phyloP scores from a whole-genome alignment of 1,140 invertebrate genomes.

The Papilio dardanus region DNA sequence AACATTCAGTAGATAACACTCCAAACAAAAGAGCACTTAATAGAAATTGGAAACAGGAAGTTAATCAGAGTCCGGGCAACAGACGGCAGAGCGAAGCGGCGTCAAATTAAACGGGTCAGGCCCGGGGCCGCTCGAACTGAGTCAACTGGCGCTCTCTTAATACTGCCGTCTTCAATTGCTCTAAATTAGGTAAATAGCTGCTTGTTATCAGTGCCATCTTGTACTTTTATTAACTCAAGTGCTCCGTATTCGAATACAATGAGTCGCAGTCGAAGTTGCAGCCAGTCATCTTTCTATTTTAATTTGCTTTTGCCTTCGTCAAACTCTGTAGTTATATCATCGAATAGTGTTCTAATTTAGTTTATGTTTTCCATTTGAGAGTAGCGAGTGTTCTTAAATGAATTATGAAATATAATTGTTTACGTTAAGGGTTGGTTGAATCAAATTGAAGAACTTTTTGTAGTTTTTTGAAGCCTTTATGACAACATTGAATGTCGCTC shows the following conservation, averaged over 20 bases:
- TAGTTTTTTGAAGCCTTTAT: too few relatives aligned
- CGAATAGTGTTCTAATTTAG: conserved; percentile 1
- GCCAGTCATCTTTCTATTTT: conserved; percentile 29
- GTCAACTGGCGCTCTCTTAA: conserved; percentile 30
- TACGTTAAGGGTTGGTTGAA: too few relatives aligned
- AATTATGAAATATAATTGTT: too few relatives aligned
- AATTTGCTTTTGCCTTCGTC: conserved; percentile 34
- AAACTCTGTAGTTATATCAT: conserved; percentile 29
- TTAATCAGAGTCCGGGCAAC: conserved; percentile 69
- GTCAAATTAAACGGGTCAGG: conserved; percentile 72
- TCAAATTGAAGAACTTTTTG: too few relatives aligned
- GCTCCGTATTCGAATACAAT: conserved; percentile 35
- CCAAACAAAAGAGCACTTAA: conserved; percentile 65
- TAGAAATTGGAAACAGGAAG: conserved; percentile 77
- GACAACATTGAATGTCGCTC: too few relatives aligned
- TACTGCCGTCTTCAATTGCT: conserved; percentile 61
- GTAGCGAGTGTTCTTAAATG: neutral
- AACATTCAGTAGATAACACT: conserved; percentile 41
- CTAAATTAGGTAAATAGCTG: conserved; percentile 70
- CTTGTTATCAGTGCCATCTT: conserved; percentile 52
- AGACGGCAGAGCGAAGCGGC: conserved; percentile 57
- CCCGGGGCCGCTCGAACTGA: conserved; percentile 45
- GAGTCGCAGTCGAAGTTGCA: conserved; percentile 20
- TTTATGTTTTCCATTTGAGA: neutral
- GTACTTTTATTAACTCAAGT: conserved; percentile 47